Evolutionary conservation across 2,113 vertebrate genomes (phyloP).

Genomic region (Dicaeum eximium): DNA sequence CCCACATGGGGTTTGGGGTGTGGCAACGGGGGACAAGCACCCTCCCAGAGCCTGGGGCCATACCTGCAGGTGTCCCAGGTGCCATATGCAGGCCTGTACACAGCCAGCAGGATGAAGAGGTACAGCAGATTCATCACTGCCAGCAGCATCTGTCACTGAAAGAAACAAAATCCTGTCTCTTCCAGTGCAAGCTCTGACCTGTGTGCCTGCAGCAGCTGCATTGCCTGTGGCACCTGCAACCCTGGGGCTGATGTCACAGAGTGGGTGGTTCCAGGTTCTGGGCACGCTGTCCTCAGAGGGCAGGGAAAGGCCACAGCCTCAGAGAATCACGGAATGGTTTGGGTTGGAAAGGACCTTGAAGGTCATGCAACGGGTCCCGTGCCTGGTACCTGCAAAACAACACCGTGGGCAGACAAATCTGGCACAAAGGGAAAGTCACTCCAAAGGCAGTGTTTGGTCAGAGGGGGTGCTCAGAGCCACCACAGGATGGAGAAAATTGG

Average conservation of each 20-base stretch:
- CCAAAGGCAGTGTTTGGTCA: background rate
- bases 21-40: background rate
- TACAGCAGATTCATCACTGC: background rate
- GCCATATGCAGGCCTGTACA: background rate
- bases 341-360: background rate
- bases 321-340: background rate
- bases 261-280: background rate
- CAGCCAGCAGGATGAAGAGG: background rate
- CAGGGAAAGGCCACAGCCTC: background rate
- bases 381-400: background rate
- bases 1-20: background rate
- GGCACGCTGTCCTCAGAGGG: background rate
- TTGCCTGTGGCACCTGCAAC: background rate
- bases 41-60: too few species aligned
- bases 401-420: background rate
- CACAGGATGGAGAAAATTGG: background rate
- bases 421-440: background rate
- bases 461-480: background rate
- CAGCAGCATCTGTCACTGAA: fast-evolving
- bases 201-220: background rate
- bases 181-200: background rate
- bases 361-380: fast-evolving
- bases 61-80: background rate
- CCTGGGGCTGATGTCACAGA: background rate
- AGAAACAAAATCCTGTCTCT: background rate